Percentiles rank a stretch among this genome's conserved stretches.
phyloP scores from a whole-genome alignment of 2,113 vertebrate species.

The Elachura formosa region DNA sequence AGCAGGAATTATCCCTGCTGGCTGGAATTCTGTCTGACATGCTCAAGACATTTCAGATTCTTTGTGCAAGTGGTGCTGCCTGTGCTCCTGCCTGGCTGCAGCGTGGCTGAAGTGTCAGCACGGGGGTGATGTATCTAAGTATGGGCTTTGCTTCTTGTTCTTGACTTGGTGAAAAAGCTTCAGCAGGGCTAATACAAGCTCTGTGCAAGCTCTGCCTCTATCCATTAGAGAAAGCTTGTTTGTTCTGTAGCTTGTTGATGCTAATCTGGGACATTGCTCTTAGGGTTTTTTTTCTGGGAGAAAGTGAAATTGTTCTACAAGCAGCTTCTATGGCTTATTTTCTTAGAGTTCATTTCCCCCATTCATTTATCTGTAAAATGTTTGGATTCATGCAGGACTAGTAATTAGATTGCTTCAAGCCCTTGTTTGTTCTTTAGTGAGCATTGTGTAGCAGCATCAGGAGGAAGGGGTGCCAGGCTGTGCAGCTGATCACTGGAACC shows the following conservation, averaged over 20 bases:
- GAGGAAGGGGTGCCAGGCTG: not conserved
- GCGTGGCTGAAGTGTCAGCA: not conserved
- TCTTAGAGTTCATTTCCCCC: not conserved
- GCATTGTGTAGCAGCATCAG: not conserved
- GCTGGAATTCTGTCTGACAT: not conserved
- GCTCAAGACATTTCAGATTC: not conserved
- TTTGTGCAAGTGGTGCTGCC: not conserved
- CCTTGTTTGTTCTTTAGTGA: not conserved
- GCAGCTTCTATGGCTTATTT: not conserved
- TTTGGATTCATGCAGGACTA: not conserved
- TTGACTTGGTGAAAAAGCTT: not conserved
- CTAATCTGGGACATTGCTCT: not conserved
- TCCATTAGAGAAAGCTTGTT: not conserved
- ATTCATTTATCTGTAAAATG: not conserved
- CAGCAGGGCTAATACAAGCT: not conserved
- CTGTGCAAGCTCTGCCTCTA: not conserved
- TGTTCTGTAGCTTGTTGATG: not conserved
- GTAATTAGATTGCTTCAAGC: not conserved
- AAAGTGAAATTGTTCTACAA: not conserved
- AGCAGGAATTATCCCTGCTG: not conserved
- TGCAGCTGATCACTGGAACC: not conserved
- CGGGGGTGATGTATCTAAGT: accelerated
- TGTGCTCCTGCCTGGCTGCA: not conserved
- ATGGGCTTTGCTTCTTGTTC: not conserved
- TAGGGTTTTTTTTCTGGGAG: not conserved